phyloP scores from a whole-genome alignment of 2,113 vertebrate genomes.

The Paedocypris sp. region DNA sequence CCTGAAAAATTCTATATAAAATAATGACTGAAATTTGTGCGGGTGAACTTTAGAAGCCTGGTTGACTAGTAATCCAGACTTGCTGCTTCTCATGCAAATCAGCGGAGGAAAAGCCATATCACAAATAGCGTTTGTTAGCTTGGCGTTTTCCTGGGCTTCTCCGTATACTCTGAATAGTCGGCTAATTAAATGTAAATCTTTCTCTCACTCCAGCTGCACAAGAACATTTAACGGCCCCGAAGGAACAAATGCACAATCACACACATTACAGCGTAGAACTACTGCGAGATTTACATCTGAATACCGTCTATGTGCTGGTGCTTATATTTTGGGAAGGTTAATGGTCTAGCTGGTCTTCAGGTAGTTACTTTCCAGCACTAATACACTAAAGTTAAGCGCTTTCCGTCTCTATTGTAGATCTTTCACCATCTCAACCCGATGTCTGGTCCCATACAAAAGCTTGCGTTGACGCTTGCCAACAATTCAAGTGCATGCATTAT shows the following conservation, averaged over 20 bases:
- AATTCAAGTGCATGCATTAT: conserved; percentile 24
- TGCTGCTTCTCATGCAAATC: too few relatives aligned
- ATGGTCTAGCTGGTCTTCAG: background rate
- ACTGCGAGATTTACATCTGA: background rate
- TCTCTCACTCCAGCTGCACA: background rate
- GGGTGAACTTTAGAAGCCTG: too few relatives aligned
- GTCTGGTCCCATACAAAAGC: background rate
- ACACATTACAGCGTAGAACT: background rate
- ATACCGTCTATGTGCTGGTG: background rate
- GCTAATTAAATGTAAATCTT: background rate
- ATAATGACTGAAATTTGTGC: too few relatives aligned
- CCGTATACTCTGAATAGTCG: background rate
- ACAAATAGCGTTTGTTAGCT: background rate
- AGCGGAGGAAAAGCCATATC: too few relatives aligned
- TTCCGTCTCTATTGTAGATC: background rate
- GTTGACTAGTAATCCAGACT: too few relatives aligned
- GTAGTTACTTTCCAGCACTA: background rate
- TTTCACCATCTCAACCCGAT: background rate
- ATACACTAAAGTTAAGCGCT: background rate
- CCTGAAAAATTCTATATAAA: too few relatives aligned
- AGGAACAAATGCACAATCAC: background rate
- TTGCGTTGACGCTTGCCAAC: background rate
- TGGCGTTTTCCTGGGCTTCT: background rate
- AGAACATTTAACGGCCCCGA: background rate
- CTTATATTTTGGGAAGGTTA: background rate